phyloP scores from a whole-genome alignment of 2,888 invertebrate genomes.

The Hypsopygia costalis region DNA sequence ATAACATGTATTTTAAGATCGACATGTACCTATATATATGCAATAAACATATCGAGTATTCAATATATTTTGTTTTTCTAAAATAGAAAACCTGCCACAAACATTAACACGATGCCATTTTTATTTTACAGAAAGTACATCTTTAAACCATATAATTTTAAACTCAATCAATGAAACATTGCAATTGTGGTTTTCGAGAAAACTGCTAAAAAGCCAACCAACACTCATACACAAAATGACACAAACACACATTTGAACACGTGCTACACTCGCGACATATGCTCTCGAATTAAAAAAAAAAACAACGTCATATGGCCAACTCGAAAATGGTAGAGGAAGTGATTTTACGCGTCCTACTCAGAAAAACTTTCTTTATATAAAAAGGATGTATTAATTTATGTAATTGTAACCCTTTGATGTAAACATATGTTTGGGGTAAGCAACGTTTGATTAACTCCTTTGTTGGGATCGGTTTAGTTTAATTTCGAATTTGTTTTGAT shows the following conservation, averaged over 20 bases:
- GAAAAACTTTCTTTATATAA: constrained; percentile 56
- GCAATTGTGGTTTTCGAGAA: neutral
- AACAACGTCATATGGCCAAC: constrained; percentile 60
- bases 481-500: constrained; percentile 75
- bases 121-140: too few species aligned
- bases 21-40: too few species aligned
- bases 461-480: constrained; percentile 53
- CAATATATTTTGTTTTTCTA: too few species aligned
- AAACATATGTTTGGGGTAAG: constrained; percentile 63
- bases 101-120: too few species aligned
- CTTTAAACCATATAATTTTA: too few species aligned
- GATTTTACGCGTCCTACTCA: constrained; percentile 70
- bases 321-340: constrained; percentile 54
- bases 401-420: constrained; percentile 71
- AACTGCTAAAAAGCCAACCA: constrained; percentile 12
- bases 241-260: constrained; percentile 36
- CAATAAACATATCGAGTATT: too few species aligned
- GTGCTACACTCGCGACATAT: constrained; percentile 58
- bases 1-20: too few species aligned
- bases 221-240: constrained; percentile 9
- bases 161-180: constrained; percentile 10
- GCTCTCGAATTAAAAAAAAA: constrained; percentile 56
- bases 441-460: constrained; percentile 54
- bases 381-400: constrained; percentile 76
- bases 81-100: too few species aligned